Evolutionary conservation across 2,113 vertebrate genomes (phyloP).

Genomic region (Amphiprion percula): DNA sequence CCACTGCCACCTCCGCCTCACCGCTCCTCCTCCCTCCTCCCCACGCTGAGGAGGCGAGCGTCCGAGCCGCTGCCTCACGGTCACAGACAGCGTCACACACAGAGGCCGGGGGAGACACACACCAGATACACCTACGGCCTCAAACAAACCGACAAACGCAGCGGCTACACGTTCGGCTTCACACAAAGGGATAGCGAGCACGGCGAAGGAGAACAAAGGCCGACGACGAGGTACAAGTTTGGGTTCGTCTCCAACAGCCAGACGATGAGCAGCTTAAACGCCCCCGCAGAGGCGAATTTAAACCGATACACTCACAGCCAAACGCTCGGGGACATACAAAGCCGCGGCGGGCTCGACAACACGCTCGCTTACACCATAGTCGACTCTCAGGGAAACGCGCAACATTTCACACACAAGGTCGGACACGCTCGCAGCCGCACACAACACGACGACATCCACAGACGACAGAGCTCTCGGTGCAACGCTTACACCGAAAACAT

Average conservation of each 20-base stretch:
- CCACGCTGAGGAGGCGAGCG: constrained; percentile 57
- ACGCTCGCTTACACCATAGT: accelerated
- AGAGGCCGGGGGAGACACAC: constrained; percentile 42
- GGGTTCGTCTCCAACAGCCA: constrained; percentile 18
- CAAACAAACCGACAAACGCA: not conserved
- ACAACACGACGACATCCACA: not conserved
- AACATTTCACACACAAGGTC: no score
- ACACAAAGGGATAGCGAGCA: constrained; percentile 13
- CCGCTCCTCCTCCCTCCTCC: constrained; percentile 67
- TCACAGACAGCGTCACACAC: constrained; percentile 33
- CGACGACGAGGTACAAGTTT: not conserved
- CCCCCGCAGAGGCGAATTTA: constrained; percentile 21
- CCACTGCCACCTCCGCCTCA: constrained; percentile 41
- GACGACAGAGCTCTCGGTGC: not conserved
- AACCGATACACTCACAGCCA: constrained; percentile 11
- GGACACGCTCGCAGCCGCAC: constrained; percentile 33
- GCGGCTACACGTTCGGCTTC: constrained; percentile 39
- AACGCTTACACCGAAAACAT: constrained; percentile 65
- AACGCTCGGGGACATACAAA: not conserved
- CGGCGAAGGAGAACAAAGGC: not conserved
- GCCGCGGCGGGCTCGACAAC: not conserved
- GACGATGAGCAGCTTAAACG: not conserved
- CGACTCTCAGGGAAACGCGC: not conserved
- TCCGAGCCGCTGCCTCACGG: constrained; percentile 56
- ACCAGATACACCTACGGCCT: constrained; percentile 50